Evolutionary conservation across 2,888 invertebrate species (phyloP), one percentile per base, ranked within the genome.

Genomic region (Campoplex capitator): DNA sequence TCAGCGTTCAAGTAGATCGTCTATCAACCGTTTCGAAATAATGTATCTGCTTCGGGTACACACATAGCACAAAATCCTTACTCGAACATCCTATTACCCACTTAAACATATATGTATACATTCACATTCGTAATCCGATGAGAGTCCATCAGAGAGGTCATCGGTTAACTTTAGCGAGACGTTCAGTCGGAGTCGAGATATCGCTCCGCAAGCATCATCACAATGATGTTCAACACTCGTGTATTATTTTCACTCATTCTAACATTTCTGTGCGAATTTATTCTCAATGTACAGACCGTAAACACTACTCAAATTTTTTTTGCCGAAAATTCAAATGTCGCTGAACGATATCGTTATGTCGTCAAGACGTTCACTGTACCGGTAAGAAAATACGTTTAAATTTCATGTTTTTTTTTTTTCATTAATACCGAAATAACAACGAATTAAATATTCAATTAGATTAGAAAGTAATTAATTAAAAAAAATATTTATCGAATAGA

Each of bases 311-410:
- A 81, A 45, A 28, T 45, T 8, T 8, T 68, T 76, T 11, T 23
- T 42, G 68, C 45, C 38, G 54, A 58, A 45, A 75, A 85, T 58
- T 42, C 45, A 74, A 28, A 70, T 23, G 16, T 23, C 9, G 78
- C 58, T 73, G 73, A 68, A 85, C 88, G 88, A 70, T 94, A 94
- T 88, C 90, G 87, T 83, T 96, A 95, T 90, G 92, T 94, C 80
- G 95, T 94, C 16, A 95, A 95, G 90, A 95, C 95, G 88, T 95
- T 96, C 82, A 95, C 95, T 32, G 96, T 97, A 73, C 97, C 97
- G 82, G 94, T 94, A 89, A 92, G 74, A 74, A 38, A n/a, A 74
- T n/a, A 74, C 42, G 13, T 54, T 65, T 18, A 38, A 7, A 73
- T 83, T 48, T 58, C 62, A 48, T 51, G 28, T 28, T 35, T 51